Percentiles rank a stretch among this genome's conserved stretches.
Evolutionary conservation across 2,888 invertebrate species (phyloP).

Genomic region (Spatulosminthurus flaviceps): DNA sequence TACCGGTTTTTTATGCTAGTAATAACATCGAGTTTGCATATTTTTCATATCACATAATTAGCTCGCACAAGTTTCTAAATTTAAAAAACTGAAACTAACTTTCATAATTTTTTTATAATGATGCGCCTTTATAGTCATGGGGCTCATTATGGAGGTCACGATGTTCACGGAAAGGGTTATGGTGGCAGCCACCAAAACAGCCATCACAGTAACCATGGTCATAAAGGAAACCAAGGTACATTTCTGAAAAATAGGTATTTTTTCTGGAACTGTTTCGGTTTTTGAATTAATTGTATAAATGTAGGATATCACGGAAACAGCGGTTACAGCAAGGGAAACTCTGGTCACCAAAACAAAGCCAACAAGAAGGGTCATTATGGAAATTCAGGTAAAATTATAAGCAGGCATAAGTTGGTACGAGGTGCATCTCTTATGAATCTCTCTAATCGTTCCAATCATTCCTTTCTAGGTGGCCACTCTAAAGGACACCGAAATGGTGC

Average conservation of each 20-base stretch:
- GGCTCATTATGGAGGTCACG: slow-evolving; percentile 13
- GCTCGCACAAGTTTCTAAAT: not conserved
- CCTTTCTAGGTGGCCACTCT: slow-evolving; percentile 53
- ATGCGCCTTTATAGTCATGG: slow-evolving; percentile 37
- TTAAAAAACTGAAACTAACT: not conserved
- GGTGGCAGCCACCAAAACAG: slow-evolving; percentile 40
- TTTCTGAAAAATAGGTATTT: too few relatives aligned
- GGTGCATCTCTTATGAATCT: too few relatives aligned
- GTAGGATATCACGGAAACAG: slow-evolving; percentile 43
- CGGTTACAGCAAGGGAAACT: slow-evolving; percentile 57
- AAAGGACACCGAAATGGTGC: slow-evolving; percentile 60
- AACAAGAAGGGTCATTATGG: slow-evolving; percentile 60
- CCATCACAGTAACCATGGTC: slow-evolving; percentile 48
- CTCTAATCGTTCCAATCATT: too few relatives aligned
- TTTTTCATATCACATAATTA: not conserved
- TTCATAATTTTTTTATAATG: not conserved
- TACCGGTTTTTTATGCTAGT: too few relatives aligned
- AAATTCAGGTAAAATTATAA: slow-evolving; percentile 32
- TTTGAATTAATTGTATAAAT: not conserved
- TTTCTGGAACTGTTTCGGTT: not conserved
- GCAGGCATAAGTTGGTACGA: too few relatives aligned
- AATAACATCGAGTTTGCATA: too few relatives aligned
- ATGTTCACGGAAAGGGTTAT: slow-evolving; percentile 47
- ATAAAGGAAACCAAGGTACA: slow-evolving; percentile 52
- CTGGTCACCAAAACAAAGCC: slow-evolving; percentile 59